These are phyloP conservation scores for Cotesia typhae DNA, from an alignment of 1,140 invertebrate genomes.

Conservation along the genomic window DNA sequence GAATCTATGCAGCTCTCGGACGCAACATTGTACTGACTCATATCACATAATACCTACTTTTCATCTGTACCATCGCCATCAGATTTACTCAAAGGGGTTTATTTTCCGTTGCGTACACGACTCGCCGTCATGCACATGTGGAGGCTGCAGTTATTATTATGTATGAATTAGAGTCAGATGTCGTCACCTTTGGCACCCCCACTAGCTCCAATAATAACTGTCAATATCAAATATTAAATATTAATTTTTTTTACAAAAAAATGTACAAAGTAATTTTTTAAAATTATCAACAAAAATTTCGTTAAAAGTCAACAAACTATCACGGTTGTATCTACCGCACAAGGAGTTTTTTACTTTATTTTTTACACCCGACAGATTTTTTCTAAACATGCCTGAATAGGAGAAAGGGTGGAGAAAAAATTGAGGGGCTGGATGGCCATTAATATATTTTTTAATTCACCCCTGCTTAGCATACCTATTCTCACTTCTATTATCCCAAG, in stretches of 20 bases:
- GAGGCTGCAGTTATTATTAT: slow-evolving; percentile 8
- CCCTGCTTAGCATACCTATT: slow-evolving; percentile 62
- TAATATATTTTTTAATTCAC: slow-evolving; percentile 60
- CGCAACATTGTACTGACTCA: no score
- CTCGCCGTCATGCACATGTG: not conserved
- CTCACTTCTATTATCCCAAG: not conserved
- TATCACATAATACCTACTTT: no score
- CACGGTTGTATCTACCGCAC: slow-evolving; percentile 58
- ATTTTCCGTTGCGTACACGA: no score
- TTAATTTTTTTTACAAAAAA: not conserved
- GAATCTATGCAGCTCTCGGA: no score
- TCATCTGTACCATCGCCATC: no score
- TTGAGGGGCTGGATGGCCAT: slow-evolving; percentile 60
- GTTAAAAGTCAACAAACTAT: slow-evolving; percentile 47
- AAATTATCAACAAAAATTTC: slow-evolving; percentile 27
- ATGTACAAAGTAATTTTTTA: not conserved
- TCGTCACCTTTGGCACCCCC: no score
- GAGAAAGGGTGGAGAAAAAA: slow-evolving; percentile 46
- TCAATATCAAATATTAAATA: not conserved
- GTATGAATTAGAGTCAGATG: not conserved
- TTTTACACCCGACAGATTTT: not conserved
- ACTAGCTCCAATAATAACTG: no score
- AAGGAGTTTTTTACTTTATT: not conserved
- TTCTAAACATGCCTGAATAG: not conserved
- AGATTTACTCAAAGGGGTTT: no score